Conservation (phyloP, 2,113 vertebrate species). For the Forbesichthys agassizii region DNA sequence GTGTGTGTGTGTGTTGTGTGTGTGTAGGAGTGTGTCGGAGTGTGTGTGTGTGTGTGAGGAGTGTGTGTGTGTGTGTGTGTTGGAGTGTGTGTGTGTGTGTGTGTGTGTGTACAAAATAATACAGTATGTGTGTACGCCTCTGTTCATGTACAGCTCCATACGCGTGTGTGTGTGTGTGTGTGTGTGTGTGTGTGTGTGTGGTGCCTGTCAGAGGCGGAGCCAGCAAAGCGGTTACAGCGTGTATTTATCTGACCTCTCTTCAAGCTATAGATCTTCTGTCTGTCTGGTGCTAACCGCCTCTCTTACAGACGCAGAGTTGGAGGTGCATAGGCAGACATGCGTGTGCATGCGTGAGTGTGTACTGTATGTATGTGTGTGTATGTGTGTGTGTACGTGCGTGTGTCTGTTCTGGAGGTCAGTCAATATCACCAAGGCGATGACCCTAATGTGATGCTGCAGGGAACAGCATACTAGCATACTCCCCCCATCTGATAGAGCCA, state of each 20-base stretch:
- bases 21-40: not conserved
- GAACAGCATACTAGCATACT: conserved; percentile 35
- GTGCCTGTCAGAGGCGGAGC: conserved; percentile 1
- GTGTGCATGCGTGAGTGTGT: too few species aligned
- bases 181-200: not conserved
- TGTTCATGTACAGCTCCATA: not conserved
- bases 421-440: conserved; percentile 22
- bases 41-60: not conserved
- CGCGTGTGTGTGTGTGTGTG: not conserved
- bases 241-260: conserved; percentile 28
- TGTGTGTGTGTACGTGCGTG: not conserved
- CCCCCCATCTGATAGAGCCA: conserved; percentile 32
- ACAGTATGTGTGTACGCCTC: not conserved
- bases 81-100: not conserved
- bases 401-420: conserved; percentile 38
- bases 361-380: not conserved
- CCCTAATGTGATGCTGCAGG: conserved; percentile 50
- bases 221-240: conserved; percentile 36
- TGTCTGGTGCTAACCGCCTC: conserved; percentile 27
- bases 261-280: conserved; percentile 57
- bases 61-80: not conserved
- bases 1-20: not conserved
- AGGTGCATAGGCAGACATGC: conserved; percentile 29
- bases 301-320: conserved; percentile 18
- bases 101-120: not conserved